Conservation (phyloP, 2,113 vertebrate genomes). For the Callorhinus ursinus region DNA sequence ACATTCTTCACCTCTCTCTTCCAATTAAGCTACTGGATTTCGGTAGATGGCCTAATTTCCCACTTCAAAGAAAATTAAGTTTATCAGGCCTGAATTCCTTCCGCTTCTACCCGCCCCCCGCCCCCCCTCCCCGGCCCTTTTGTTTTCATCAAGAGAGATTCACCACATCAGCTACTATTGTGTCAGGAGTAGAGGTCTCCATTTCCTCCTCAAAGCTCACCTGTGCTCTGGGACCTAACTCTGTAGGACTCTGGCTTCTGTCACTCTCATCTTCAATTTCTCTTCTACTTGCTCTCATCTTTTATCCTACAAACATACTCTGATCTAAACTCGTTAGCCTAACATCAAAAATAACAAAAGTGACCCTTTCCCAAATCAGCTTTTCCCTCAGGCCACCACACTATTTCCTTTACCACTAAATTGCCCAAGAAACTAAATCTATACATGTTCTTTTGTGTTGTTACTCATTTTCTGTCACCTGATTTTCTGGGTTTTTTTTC, state of each 20-base stretch:
- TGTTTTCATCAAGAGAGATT: background rate
- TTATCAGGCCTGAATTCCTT: background rate
- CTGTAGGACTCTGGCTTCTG: background rate
- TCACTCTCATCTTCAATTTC: background rate
- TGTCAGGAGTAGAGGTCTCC: background rate
- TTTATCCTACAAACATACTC: background rate
- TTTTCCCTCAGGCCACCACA: background rate
- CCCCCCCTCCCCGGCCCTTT: background rate
- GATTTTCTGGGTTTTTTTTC: background rate
- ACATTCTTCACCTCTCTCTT: background rate
- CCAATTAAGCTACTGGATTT: background rate
- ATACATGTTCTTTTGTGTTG: background rate
- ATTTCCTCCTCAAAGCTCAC: background rate
- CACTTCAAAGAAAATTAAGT: constrained; percentile 9
- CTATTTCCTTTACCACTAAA: background rate
- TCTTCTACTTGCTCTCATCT: background rate
- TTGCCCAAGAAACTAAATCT: background rate
- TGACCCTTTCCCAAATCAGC: background rate
- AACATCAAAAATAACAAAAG: constrained; percentile 37
- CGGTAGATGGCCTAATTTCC: background rate
- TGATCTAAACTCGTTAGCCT: constrained; percentile 25
- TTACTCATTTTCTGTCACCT: background rate
- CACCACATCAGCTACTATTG: background rate
- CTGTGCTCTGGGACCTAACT: background rate
- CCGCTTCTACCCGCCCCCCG: background rate